Conservation (phyloP, 2,888 invertebrate genomes). For the Protodeltote pygarga region DNA sequence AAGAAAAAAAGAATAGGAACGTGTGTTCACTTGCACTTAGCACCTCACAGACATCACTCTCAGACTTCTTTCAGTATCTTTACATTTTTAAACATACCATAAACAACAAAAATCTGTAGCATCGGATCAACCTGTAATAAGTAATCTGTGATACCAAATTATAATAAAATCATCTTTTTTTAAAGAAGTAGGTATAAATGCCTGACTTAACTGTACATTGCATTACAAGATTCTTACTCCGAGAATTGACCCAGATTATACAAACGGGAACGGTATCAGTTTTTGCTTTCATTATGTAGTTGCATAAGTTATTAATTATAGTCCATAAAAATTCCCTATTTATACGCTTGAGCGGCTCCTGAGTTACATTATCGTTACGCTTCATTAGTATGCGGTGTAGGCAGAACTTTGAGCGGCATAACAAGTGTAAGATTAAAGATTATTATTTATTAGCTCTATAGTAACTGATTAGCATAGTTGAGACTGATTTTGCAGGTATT, state of each 20-base stretch:
- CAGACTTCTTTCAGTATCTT: not conserved
- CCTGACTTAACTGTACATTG: too few species aligned
- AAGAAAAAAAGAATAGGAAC: too few species aligned
- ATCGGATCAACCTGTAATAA: too few species aligned
- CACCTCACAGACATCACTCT: not conserved
- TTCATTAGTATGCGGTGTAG: conserved; percentile 24
- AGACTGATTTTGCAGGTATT: too few species aligned
- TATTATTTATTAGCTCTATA: not conserved
- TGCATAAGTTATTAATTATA: conserved; percentile 50
- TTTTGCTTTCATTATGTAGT: conserved; percentile 61
- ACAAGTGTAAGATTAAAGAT: conserved; percentile 6
- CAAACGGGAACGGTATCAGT: conserved; percentile 45
- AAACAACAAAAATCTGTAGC: too few species aligned
- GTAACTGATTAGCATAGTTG: not conserved
- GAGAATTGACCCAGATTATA: conserved; percentile 37
- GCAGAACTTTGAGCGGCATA: conserved; percentile 12
- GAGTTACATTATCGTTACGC: conserved; percentile 24
- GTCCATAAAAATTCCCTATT: conserved; percentile 53
- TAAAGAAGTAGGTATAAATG: too few species aligned
- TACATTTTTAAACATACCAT: not conserved
- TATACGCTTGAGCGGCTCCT: conserved; percentile 53
- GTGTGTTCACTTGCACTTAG: too few species aligned
- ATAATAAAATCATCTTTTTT: too few species aligned
- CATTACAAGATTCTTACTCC: too few species aligned
- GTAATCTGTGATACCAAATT: too few species aligned